These are phyloP conservation scores for Dolichomitus sp. DNA, from an alignment of 2,888 invertebrate species.

Conservation along the genomic window DNA sequence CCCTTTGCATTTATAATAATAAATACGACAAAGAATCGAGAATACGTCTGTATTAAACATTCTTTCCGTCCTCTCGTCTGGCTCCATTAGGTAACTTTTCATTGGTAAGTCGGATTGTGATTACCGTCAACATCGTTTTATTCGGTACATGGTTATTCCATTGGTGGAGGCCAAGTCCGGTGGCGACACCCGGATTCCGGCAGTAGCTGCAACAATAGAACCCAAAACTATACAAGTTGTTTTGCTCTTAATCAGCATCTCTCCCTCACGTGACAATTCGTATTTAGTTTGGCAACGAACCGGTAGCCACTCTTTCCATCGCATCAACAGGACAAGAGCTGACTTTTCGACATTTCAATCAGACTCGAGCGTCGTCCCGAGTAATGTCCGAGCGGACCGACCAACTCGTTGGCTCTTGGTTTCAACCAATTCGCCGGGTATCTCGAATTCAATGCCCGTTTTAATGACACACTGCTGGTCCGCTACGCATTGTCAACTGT, in stretches of 20 bases:
- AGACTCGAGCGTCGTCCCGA: conserved; percentile 80
- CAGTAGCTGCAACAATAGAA: conserved; percentile 40
- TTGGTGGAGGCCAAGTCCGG: conserved; percentile 7
- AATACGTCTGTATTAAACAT: not conserved
- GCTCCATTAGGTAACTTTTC: conserved; percentile 8
- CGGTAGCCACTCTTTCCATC: conserved; percentile 40
- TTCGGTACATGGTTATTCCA: conserved; percentile 15
- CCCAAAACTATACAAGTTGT: conserved; percentile 76
- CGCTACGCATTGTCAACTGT: conserved; percentile 83
- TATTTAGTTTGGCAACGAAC: conserved; percentile 76
- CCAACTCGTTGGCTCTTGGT: conserved; percentile 74
- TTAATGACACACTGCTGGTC: conserved; percentile 85
- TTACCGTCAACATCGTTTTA: conserved; percentile 29
- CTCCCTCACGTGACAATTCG: conserved; percentile 84
- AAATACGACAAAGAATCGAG: not conserved
- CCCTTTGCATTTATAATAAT: not conserved
- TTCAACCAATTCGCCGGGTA: conserved; percentile 82
- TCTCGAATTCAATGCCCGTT: conserved; percentile 84
- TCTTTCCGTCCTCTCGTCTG: conserved; percentile 9
- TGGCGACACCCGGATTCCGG: conserved; percentile 34
- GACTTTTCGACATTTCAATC: conserved; percentile 85
- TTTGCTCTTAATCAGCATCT: conserved; percentile 82
- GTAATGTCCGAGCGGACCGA: conserved; percentile 60
- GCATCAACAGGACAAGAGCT: conserved; percentile 69
- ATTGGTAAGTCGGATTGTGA: conserved; percentile 23